Evolutionary conservation across 2,797 vertebrate species (phyloP), one percentile per base, ranked within the genome.

Genomic region (Poeciliopsis presidionis): DNA sequence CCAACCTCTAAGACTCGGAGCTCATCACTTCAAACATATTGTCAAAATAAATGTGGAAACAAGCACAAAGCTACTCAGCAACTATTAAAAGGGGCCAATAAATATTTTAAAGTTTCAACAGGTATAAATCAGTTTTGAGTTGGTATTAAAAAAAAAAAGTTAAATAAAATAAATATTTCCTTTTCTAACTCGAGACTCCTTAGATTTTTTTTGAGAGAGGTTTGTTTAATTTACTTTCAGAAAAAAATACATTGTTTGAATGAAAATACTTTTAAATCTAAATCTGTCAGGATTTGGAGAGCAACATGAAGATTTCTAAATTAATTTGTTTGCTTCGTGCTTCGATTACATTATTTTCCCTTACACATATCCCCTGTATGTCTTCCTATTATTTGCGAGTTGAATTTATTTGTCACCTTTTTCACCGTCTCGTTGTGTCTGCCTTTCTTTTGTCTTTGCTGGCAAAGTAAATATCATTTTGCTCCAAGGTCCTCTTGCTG

Each of bases 321-420:
- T 67, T 2, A 69, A 25, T 67, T 67, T 18, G 2, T 43, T 25
- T 41, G 39, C 20, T 41, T 43, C 11, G 59, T 18, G 1, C 28
- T 65, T 20, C 1, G 1, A 65, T 36, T 1, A 0, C 3, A 20
- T 36, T 39, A 65, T 67, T 67, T 67, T 25, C 36, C 36, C 9
- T 5, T 39, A 65, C 4, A 63, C 18, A 63, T 63, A 20, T 33
- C 2, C 20, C 3, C 8, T 63, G 3, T 18, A 61, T 83, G 81
- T 87, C 86, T 81, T 79, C 63, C 73, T 78, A 82, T 93, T 91
- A 87, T 92, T 92, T 93, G 81, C 87, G 86, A 74, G 53, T n/a
- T 55, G n/a, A n/a, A 57, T 12, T 55, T 12, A n/a, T 55, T 13
- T 55, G 39, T 73, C 71, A 79, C 80, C 74, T 80, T 79, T 81